These are phyloP conservation scores for Psilopsiagon aymara DNA, from an alignment of 2,113 vertebrate species.

Conservation along the genomic window DNA sequence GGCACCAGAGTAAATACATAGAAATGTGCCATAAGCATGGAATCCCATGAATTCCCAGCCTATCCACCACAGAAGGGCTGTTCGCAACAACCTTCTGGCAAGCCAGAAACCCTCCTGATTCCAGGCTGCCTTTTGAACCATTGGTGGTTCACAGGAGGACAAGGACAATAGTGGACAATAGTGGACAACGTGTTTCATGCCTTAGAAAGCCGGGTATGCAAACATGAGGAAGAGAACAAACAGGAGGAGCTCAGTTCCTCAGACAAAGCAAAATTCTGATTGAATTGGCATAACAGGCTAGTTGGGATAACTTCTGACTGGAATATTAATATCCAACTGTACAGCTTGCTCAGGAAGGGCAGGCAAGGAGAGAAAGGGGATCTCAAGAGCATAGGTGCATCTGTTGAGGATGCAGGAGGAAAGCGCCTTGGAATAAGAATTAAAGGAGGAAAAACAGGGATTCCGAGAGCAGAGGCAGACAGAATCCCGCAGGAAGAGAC, in stretches of 20 bases:
- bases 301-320: neutral
- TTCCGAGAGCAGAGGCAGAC: neutral
- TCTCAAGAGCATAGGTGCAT: neutral
- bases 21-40: neutral
- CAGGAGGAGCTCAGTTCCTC: slow-evolving; percentile 8
- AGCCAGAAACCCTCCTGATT: neutral
- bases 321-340: slow-evolving; percentile 19
- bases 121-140: neutral
- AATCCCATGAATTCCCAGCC: neutral
- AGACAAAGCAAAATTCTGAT: neutral
- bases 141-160: slow-evolving; percentile 6
- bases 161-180: slow-evolving; percentile 35
- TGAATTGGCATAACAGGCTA: slow-evolving; percentile 11
- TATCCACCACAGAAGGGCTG: neutral
- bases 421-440: neutral
- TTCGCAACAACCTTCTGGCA: neutral
- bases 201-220: neutral
- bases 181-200: neutral
- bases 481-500: neutral
- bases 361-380: neutral
- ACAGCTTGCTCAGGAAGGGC: neutral
- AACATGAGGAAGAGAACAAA: neutral
- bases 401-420: neutral
- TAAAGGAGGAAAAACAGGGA: neutral
- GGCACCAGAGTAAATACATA: slow-evolving; percentile 41